These are phyloP conservation scores for Sebastiscus albofasciatus DNA, from an alignment of 2,797 vertebrate genomes.

Conservation along the genomic window DNA sequence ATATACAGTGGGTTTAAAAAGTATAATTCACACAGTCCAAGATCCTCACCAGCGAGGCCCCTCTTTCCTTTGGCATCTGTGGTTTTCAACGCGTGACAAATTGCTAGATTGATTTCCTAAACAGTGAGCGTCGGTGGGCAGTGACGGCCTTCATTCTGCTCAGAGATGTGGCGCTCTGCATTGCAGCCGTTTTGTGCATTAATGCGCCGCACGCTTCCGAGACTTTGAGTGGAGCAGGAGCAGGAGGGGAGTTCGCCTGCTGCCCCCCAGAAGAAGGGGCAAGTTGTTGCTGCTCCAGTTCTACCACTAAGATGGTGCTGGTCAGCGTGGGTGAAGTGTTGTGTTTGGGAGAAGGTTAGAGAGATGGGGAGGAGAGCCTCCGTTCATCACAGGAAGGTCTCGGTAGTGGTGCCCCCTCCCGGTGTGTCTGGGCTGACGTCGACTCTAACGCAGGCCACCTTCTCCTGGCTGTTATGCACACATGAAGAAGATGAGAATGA, in stretches of 20 bases:
- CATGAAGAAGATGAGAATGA: neutral
- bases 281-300: constrained; percentile 32
- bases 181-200: constrained; percentile 14
- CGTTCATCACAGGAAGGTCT: constrained; percentile 90
- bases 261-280: constrained; percentile 25
- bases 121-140: constrained; percentile 54
- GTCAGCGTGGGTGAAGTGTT: constrained; percentile 19
- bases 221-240: constrained; percentile 4
- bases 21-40: constrained; percentile 24
- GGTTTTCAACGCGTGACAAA: constrained; percentile 30
- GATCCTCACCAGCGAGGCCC: constrained; percentile 53
- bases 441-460: constrained; percentile 90
- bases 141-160: constrained; percentile 36
- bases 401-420: constrained; percentile 83
- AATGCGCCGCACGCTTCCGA: constrained; percentile 14
- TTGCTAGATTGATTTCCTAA: constrained; percentile 28
- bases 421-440: constrained; percentile 86
- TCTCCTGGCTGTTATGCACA: constrained; percentile 88
- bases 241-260: constrained; percentile 10
- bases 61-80: constrained; percentile 74
- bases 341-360: constrained; percentile 3
- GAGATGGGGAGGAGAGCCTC: neutral
- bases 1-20: constrained; percentile 33
- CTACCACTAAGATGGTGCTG: constrained; percentile 21
- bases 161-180: constrained; percentile 2